Conservation (phyloP, 1,140 invertebrate genomes). For the Zeugodacus cucurbitae region DNA sequence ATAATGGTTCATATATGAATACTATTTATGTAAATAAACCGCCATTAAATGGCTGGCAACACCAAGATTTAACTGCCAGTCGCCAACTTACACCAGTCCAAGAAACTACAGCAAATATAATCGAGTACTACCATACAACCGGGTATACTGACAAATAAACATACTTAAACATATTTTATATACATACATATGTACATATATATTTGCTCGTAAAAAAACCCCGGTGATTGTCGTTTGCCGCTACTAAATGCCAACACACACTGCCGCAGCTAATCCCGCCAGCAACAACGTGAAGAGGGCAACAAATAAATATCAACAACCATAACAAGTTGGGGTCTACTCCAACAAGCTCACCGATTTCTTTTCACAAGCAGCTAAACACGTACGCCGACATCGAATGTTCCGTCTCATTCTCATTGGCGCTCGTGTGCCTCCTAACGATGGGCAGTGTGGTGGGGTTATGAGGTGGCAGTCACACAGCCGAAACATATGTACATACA, state of each 20-base stretch:
- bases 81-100: background rate
- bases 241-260: constrained; percentile 22
- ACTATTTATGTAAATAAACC: background rate
- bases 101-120: background rate
- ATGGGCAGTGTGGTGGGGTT: background rate
- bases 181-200: background rate
- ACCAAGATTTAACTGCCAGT: background rate
- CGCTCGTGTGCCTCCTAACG: background rate
- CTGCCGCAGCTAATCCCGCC: background rate
- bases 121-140: background rate
- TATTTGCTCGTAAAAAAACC: background rate
- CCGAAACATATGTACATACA: too few species aligned
- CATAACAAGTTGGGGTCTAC: constrained; percentile 25
- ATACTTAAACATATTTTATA: background rate
- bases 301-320: constrained; percentile 1
- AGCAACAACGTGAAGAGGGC: constrained; percentile 15
- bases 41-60: background rate
- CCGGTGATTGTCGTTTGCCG: background rate
- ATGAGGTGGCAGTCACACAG: background rate
- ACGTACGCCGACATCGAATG: constrained; percentile 20
- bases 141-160: background rate
- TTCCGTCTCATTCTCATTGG: constrained; percentile 20
- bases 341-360: constrained; percentile 36
- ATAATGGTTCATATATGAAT: too few species aligned
- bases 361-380: constrained; percentile 9